These are phyloP conservation scores for Hyles euphorbiae DNA, from an alignment of 1,140 invertebrate species.

Conservation along the genomic window DNA sequence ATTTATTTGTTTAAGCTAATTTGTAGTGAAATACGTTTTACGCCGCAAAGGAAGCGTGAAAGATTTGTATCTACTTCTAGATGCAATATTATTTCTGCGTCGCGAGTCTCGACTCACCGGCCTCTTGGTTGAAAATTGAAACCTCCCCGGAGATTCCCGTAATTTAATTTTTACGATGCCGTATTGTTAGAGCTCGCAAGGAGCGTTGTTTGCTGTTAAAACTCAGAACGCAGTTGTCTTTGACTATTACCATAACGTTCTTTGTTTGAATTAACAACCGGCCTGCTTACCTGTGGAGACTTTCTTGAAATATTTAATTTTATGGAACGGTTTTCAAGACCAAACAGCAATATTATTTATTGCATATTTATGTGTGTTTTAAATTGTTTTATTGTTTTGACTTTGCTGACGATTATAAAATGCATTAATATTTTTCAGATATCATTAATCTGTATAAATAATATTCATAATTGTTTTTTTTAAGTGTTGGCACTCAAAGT, in stretches of 20 bases:
- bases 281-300: neutral
- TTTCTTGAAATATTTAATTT: too few species aligned
- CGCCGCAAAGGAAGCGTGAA: neutral
- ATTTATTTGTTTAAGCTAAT: too few species aligned
- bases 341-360: too few species aligned
- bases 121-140: slow-evolving; percentile 62
- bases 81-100: slow-evolving; percentile 55
- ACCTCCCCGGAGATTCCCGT: slow-evolving; percentile 55
- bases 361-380: too few species aligned
- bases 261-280: slow-evolving; percentile 15
- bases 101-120: slow-evolving; percentile 40
- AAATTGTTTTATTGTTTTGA: too few species aligned
- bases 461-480: too few species aligned
- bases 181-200: slow-evolving; percentile 52
- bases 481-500: too few species aligned
- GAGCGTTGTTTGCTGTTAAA: slow-evolving; percentile 50
- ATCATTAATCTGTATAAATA: too few species aligned
- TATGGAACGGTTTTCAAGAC: too few species aligned
- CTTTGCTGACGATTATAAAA: too few species aligned
- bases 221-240: slow-evolving; percentile 28
- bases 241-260: slow-evolving; percentile 17
- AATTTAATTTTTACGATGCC: slow-evolving; percentile 70
- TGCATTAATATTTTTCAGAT: too few species aligned
- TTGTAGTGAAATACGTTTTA: too few species aligned
- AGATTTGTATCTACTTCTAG: slow-evolving; percentile 15